Evolutionary conservation across 2,888 invertebrate genomes (phyloP).

Genomic region (Oxycera nigricornis): DNA sequence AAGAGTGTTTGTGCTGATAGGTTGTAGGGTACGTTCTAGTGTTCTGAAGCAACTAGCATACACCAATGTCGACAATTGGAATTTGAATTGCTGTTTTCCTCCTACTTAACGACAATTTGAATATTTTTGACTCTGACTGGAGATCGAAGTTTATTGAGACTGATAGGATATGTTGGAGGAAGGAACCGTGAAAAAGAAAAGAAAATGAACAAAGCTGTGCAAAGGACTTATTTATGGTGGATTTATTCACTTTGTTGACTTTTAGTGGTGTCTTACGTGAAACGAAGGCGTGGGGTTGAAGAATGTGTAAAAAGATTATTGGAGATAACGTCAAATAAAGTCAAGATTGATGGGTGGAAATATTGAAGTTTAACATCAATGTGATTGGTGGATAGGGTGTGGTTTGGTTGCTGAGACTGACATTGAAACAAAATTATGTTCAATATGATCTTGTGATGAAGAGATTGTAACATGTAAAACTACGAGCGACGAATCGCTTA

Average conservation of each 20-base stretch:
- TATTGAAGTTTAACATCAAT: too few relatives aligned
- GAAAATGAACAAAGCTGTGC: not conserved
- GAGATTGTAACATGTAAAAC: too few relatives aligned
- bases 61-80: constrained; percentile 13
- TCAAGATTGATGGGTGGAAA: too few relatives aligned
- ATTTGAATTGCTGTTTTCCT: constrained; percentile 8
- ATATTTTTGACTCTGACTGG: constrained; percentile 36
- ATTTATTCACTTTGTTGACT: constrained; percentile 10
- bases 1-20: not conserved
- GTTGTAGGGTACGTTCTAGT: not conserved
- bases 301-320: constrained; percentile 22
- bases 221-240: constrained; percentile 9
- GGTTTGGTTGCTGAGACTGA: too few relatives aligned
- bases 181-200: not conserved
- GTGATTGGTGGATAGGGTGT: too few relatives aligned
- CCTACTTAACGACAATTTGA: constrained; percentile 28
- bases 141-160: constrained; percentile 31
- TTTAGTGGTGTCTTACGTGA: not conserved
- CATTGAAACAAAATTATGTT: too few relatives aligned
- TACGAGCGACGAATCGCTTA: too few relatives aligned
- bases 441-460: too few relatives aligned
- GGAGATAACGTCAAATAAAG: too few relatives aligned
- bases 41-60: not conserved
- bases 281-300: constrained; percentile 3
- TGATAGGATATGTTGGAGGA: constrained; percentile 13